Evolutionary conservation across 2,797 vertebrate species (phyloP), one percentile per base, ranked within the genome.

Genomic region (Rhynchotus rufescens): DNA sequence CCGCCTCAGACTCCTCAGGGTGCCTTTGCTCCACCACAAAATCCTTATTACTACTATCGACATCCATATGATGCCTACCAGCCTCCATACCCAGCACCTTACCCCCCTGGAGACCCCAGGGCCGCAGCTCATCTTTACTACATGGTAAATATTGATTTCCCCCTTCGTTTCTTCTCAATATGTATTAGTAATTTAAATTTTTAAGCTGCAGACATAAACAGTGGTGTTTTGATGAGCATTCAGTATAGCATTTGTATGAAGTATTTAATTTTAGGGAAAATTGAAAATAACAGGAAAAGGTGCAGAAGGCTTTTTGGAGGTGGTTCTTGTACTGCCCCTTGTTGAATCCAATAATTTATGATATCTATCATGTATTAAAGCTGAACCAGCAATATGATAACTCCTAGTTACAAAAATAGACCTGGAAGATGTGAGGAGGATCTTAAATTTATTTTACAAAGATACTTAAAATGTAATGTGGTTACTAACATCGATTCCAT

Each of bases 41-140:
- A 97, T 57, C 74, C 96, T 76, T 97, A 97, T 0, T 95, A 98
- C 84, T 98, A 97, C 84, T 97, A 97, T 17, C 91, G 62, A 75
- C 62, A 93, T 73, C 97, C 90, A 64, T 99, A 99, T 1, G 98
- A 98, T 13, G 96, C 98, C 84, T 99, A 98, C 91, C 97, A 97
- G 94, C 84, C 97, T 17, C 96, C 97, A 0, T 99, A 99, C 94
- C 97, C 97, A 1, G 95, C 97, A 9, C 96, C 97, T 1, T 99
- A 98, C 34, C 97, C 97, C 17, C 91, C 96, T 7, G 79, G 96
- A 89, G 99, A 99, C 86, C 98, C 98, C 6, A 98, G 98, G 90
- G 7, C 93, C 1, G 91, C 97, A 20, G 92, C 96, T 78, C 98
- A 98, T 45, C 98, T 98, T 40, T 99, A 99, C 92, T 99, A 99